Conservation (phyloP, 23 tunicate genomes). For the Trididemnum clinides region DNA sequence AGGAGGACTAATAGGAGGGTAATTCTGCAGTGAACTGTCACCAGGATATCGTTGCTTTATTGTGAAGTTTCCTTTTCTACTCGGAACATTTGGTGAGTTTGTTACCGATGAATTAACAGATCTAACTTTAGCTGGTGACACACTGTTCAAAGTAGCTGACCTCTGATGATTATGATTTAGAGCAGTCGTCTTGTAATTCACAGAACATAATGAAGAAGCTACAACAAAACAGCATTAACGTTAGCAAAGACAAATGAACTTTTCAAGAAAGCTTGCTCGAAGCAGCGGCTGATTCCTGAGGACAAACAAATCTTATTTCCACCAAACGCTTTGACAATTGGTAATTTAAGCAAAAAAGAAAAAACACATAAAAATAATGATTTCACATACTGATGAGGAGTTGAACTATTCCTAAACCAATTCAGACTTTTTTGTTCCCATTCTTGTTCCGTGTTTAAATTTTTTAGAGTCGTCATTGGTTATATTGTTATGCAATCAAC, state of each 20-base stretch:
- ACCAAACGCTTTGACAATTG: no score
- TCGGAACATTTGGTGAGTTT: constrained; percentile 28
- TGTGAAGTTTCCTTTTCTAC: constrained; percentile 60
- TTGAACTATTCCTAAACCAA: no score
- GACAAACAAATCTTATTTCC: no score
- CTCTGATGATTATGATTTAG: not conserved
- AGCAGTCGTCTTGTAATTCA: not conserved
- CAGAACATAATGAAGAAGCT: not conserved
- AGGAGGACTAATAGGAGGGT: not conserved
- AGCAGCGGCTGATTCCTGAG: not conserved
- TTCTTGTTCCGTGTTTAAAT: no score
- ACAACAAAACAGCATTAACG: no score
- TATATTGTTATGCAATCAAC: no score
- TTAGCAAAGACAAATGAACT: no score
- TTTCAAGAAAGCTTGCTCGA: not conserved
- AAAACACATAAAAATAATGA: no score
- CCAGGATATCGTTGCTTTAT: constrained; percentile 37
- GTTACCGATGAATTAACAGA: constrained; percentile 16
- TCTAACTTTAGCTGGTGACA: constrained; percentile 31
- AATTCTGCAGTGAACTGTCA: constrained; percentile 27
- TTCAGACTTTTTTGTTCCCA: no score
- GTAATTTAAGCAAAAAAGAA: no score
- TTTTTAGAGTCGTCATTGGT: no score
- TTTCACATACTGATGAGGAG: no score
- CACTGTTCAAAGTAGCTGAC: not conserved